Conservation (phyloP, 23 tunicate genomes). For the Ciona savignyi region DNA sequence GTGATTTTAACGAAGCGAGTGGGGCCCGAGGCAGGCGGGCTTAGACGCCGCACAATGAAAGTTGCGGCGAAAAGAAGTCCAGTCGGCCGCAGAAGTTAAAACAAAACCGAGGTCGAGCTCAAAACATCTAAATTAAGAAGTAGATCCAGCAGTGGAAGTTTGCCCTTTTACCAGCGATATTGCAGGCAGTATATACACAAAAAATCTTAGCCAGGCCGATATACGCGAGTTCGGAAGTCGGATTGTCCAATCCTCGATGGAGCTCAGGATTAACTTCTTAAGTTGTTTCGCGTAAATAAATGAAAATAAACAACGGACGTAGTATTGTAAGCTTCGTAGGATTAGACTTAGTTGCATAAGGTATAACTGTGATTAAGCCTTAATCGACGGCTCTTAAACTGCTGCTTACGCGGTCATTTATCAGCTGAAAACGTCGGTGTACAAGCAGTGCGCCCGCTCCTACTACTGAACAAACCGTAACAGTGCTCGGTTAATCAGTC, state of each 20-base stretch:
- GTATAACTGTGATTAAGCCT: neutral
- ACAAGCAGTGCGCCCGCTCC: neutral
- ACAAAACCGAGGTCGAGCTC: neutral
- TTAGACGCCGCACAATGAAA: neutral
- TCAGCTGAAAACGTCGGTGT: neutral
- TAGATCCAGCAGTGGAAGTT: neutral
- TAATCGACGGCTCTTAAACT: neutral
- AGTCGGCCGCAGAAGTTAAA: neutral
- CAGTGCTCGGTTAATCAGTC: neutral
- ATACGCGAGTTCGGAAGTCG: neutral
- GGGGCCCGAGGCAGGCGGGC: constrained; percentile 2
- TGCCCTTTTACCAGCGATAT: neutral
- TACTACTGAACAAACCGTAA: neutral
- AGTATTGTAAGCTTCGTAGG: neutral
- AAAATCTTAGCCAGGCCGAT: neutral
- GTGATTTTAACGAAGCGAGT: neutral
- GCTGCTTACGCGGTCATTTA: neutral
- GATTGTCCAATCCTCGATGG: no score
- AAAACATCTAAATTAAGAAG: neutral
- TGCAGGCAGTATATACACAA: neutral
- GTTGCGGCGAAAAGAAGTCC: neutral
- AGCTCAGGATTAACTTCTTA: neutral
- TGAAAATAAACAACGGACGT: neutral
- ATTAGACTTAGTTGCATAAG: neutral
- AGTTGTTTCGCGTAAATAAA: neutral